These are phyloP conservation scores for Dermochelys coriacea DNA, from an alignment of 2,797 vertebrate species.

Conservation along the genomic window DNA sequence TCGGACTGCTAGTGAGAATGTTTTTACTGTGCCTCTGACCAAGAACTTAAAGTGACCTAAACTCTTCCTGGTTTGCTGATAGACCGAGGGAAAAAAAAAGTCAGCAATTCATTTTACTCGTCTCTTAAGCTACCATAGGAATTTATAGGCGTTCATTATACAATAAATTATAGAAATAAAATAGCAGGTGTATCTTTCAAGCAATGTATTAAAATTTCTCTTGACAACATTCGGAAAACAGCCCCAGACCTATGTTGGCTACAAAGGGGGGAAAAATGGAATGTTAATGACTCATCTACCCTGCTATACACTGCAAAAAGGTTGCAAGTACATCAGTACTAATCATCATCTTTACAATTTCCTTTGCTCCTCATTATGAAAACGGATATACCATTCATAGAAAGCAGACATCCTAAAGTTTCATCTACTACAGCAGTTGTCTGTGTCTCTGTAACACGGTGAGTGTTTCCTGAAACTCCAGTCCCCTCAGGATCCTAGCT, in stretches of 20 bases:
- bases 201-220: slow-evolving; percentile 49
- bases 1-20: not conserved
- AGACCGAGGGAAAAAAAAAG: not conserved
- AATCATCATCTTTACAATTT: slow-evolving; percentile 55
- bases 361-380: slow-evolving; percentile 32
- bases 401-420: not conserved
- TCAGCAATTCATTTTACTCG: slow-evolving; percentile 13
- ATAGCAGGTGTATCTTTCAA: slow-evolving; percentile 64
- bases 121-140: slow-evolving; percentile 40
- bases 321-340: not conserved
- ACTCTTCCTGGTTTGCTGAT: not conserved
- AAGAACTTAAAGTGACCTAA: not conserved
- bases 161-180: slow-evolving; percentile 67
- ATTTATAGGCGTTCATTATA: slow-evolving; percentile 40
- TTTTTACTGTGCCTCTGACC: not conserved
- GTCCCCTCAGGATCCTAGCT: not conserved
- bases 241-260: slow-evolving; percentile 32
- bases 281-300: slow-evolving; percentile 45
- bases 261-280: slow-evolving; percentile 36
- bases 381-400: slow-evolving; percentile 40
- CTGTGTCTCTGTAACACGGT: not conserved
- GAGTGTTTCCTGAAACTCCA: slow-evolving; percentile 3
- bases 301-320: not conserved
- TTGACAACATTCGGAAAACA: slow-evolving; percentile 47
- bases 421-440: not conserved